phyloP scores from a whole-genome alignment of 2,113 vertebrate species.

The Pseudolaguvia tuberculata region DNA sequence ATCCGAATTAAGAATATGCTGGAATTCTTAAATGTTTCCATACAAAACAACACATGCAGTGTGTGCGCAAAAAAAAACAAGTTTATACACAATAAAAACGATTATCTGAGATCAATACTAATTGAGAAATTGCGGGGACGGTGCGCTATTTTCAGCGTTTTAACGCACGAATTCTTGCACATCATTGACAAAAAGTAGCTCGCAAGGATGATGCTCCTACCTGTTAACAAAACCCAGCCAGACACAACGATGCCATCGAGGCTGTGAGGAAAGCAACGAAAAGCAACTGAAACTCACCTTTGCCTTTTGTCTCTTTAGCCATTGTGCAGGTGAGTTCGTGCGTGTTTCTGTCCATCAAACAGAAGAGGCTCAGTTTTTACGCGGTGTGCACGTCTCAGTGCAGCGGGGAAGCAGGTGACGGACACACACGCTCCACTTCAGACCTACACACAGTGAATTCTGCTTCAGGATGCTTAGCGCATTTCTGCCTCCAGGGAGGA shows the following conservation, averaged over 20 bases:
- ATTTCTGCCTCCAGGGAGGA: slow-evolving; percentile 4
- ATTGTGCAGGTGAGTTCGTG: slow-evolving; percentile 52
- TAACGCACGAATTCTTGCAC: slow-evolving; percentile 61
- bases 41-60: not conserved
- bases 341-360: slow-evolving; percentile 5
- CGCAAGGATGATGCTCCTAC: slow-evolving; percentile 44
- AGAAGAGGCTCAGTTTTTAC: slow-evolving; percentile 40
- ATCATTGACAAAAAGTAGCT: slow-evolving; percentile 46
- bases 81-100: not conserved
- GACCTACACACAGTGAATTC: slow-evolving; percentile 7
- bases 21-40: not conserved
- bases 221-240: slow-evolving; percentile 52
- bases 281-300: slow-evolving; percentile 56
- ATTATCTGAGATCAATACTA: not conserved
- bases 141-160: not conserved
- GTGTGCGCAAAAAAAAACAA: not conserved
- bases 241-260: not conserved
- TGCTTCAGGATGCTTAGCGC: slow-evolving; percentile 12
- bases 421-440: slow-evolving; percentile 27
- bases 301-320: slow-evolving; percentile 65
- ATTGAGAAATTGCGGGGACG: not conserved
- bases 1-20: not conserved
- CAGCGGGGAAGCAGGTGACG: slow-evolving; percentile 18
- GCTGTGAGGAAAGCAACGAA: not conserved
- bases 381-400: slow-evolving; percentile 49